Evolutionary conservation across 2,113 vertebrate genomes (phyloP).

Genomic region (Macquaria ambigua): DNA sequence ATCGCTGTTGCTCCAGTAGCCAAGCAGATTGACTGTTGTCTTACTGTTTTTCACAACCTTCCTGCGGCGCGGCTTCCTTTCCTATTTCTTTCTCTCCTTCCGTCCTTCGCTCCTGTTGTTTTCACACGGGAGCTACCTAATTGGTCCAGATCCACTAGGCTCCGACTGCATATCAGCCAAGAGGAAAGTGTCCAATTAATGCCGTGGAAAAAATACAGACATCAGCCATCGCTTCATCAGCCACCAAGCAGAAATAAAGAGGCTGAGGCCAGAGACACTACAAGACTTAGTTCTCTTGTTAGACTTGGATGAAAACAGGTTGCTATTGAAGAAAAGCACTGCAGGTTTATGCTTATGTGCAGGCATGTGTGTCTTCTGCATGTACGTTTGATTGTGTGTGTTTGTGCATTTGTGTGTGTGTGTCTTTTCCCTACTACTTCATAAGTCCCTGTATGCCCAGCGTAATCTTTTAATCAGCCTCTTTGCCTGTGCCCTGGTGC

Average conservation of each 20-base stretch:
- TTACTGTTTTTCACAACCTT: conserved; percentile 34
- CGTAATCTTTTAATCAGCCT: conserved; percentile 77
- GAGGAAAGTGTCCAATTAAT: conserved; percentile 78
- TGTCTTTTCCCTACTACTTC: conserved; percentile 37
- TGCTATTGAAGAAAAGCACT: conserved; percentile 27
- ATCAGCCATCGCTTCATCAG: conserved; percentile 54
- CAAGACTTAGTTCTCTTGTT: conserved; percentile 45
- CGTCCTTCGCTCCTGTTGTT: conserved; percentile 52
- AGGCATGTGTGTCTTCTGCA: background rate
- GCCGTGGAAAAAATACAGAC: conserved; percentile 51
- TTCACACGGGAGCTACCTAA: conserved; percentile 73
- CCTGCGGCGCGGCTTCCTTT: background rate
- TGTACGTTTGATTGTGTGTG: conserved; percentile 22
- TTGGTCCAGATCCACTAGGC: conserved; percentile 76
- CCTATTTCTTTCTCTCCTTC: conserved; percentile 35
- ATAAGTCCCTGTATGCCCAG: conserved; percentile 58
- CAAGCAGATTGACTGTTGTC: conserved; percentile 45
- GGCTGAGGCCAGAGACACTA: conserved; percentile 12
- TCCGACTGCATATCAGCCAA: conserved; percentile 72
- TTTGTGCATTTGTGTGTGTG: background rate
- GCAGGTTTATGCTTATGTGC: background rate
- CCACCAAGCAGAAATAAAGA: conserved; percentile 44
- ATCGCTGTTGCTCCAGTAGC: conserved; percentile 32
- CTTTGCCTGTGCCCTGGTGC: conserved; percentile 53
- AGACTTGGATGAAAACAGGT: conserved; percentile 51